phyloP scores from a whole-genome alignment of 2,888 invertebrate species.

The Lampropteryx suffumata region DNA sequence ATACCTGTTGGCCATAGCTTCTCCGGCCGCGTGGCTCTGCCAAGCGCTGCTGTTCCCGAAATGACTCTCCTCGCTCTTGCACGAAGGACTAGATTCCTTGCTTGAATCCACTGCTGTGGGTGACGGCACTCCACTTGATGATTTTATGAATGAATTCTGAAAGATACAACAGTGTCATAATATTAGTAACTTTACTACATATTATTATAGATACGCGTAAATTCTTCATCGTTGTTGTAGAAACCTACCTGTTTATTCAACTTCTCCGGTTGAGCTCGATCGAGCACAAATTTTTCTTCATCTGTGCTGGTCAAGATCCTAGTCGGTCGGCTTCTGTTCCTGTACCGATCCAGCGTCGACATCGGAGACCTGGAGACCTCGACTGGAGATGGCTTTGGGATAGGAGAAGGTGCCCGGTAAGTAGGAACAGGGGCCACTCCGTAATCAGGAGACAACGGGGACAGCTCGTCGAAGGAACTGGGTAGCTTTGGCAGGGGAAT shows the following conservation, averaged over 20 bases:
- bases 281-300: slow-evolving; percentile 88
- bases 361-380: slow-evolving; percentile 62
- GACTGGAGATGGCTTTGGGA: slow-evolving; percentile 51
- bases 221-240: too few relatives aligned
- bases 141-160: slow-evolving; percentile 74
- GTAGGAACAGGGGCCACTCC: slow-evolving; percentile 55
- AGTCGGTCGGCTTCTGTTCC: slow-evolving; percentile 66
- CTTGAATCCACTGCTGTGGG: slow-evolving; percentile 73
- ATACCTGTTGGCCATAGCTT: slow-evolving; percentile 80
- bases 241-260: slow-evolving; percentile 72
- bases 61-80: slow-evolving; percentile 78
- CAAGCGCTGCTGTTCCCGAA: slow-evolving; percentile 73
- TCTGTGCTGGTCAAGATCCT: slow-evolving; percentile 65
- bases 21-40: slow-evolving; percentile 79
- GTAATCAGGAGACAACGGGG: slow-evolving; percentile 67
- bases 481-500: slow-evolving; percentile 85
- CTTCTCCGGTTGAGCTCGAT: slow-evolving; percentile 84
- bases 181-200: neutral
- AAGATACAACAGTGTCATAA: slow-evolving; percentile 25
- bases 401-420: slow-evolving; percentile 65
- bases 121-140: slow-evolving; percentile 68
- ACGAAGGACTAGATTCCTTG: slow-evolving; percentile 79
- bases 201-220: too few relatives aligned
- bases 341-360: slow-evolving; percentile 75
- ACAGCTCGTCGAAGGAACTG: slow-evolving; percentile 70